Evolutionary conservation across 2,797 vertebrate species (phyloP), one percentile per base, ranked within the genome.

Genomic region (Echeneis naucrates): DNA sequence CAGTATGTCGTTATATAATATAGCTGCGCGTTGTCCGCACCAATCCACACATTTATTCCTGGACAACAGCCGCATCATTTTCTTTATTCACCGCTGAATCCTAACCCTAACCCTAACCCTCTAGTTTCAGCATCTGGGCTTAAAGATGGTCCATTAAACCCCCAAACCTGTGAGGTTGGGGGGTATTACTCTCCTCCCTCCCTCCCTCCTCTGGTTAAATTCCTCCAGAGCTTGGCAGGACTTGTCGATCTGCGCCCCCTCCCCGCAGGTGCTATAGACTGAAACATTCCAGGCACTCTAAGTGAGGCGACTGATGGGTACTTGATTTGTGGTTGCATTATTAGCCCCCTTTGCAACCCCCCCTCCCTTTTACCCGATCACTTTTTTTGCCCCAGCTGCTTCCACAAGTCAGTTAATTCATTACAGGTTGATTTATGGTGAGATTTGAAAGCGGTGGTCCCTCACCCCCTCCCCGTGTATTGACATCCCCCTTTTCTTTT

Each of bases 191-290:
- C 40, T 19, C 37, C 37, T 16, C 8, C 3, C n/a, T 7, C 27
- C 59, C 45, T 23, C 45, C 8, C 38, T 21, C 17, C 35, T 35
- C 12, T 68, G 14, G 33, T 33, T 73, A 72, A 90, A 93, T 93
- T 91, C 92, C 87, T 84, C 37, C 63, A 7, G 48, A 89, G 77
- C 92, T 88, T 93, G 92, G 92, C 80, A 85, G 87, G 87, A 93
- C 92, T 85, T 93, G 93, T 89, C 61, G 19, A 68, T 66, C 69
- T 74, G 68, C 82, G 75, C 82, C 86, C 72, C 47, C 77, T 92
- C 83, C 86, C 88, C 92, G 89, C 93, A 93, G 92, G 92, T 94
- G 88, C 92, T 81, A 71, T 78, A 88, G 84, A 79, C 86, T 85
- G 76, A 77, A 91, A 91, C 83, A 93, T 93, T 93, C 90, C 92